Evolutionary conservation across 2,888 invertebrate genomes (phyloP).

Genomic region (Lampropteryx suffumata): DNA sequence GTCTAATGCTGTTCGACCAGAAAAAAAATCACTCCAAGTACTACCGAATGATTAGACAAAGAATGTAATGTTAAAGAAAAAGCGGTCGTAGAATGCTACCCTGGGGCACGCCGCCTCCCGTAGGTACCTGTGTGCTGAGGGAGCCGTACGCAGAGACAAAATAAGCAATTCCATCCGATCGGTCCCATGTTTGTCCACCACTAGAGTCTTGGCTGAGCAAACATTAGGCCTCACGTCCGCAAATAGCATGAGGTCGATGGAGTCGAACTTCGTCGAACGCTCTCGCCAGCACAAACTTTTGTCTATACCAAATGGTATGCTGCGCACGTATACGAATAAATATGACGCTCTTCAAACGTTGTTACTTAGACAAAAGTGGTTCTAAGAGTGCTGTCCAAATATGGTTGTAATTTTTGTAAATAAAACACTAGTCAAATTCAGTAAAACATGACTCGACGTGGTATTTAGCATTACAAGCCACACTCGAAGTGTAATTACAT

Average conservation of each 20-base stretch:
- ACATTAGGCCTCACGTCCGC: constrained; percentile 79
- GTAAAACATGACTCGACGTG: constrained; percentile 22
- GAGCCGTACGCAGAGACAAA: constrained; percentile 79
- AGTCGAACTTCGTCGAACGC: constrained; percentile 70
- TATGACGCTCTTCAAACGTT: constrained; percentile 41
- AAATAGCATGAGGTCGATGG: constrained; percentile 77
- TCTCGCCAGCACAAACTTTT: constrained; percentile 57
- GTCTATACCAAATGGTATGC: constrained; percentile 37
- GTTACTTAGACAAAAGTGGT: constrained; percentile 39
- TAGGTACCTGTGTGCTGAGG: constrained; percentile 68
- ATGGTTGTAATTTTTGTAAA: constrained; percentile 38
- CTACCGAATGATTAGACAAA: constrained; percentile 65
- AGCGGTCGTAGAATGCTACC: constrained; percentile 57
- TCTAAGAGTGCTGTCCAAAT: constrained; percentile 39
- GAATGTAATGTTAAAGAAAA: constrained; percentile 51
- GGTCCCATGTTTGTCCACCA: constrained; percentile 80
- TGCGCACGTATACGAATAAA: constrained; percentile 38
- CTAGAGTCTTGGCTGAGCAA: constrained; percentile 80
- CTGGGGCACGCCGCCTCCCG: constrained; percentile 63
- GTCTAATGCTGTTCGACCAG: constrained; percentile 52
- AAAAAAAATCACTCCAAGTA: constrained; percentile 61
- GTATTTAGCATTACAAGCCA: constrained; percentile 21
- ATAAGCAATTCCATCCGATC: constrained; percentile 82
- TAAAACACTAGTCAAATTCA: constrained; percentile 35
- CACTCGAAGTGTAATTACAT: constrained; percentile 14